Evolutionary conservation across 2,888 invertebrate genomes (phyloP).

Genomic region (Tenthredo livida): DNA sequence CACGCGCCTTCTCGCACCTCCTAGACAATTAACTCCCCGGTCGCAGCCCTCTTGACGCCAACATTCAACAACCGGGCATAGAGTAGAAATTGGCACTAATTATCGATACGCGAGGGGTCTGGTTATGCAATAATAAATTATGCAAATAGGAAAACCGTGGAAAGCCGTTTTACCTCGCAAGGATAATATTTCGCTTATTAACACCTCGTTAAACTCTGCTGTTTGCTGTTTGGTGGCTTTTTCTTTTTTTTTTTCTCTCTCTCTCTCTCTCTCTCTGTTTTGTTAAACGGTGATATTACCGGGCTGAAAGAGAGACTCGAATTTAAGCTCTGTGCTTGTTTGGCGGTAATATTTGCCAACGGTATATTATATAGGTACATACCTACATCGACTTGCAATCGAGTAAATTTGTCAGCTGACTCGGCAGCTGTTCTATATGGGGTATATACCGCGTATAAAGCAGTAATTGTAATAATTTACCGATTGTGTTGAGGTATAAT

Average conservation of each 20-base stretch:
- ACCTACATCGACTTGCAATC: conserved; percentile 47
- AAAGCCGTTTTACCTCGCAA: background rate
- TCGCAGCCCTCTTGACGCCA: background rate
- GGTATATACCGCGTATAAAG: conserved; percentile 44
- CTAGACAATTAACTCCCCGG: conserved; percentile 32
- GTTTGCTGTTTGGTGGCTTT: background rate
- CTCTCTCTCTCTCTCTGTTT: too few relatives aligned
- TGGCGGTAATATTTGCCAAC: background rate
- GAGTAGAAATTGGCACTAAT: conserved; percentile 20
- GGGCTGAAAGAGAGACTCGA: too few relatives aligned
- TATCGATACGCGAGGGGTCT: background rate
- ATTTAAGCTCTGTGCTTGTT: background rate
- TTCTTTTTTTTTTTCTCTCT: background rate
- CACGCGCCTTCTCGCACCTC: background rate
- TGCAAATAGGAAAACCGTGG: background rate
- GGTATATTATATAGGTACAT: background rate
- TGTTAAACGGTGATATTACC: too few relatives aligned
- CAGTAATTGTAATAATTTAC: conserved; percentile 71
- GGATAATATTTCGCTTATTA: conserved; percentile 3
- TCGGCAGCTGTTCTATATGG: conserved; percentile 46
- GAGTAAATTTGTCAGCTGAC: conserved; percentile 67
- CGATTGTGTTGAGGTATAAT: conserved; percentile 59
- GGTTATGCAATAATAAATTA: conserved; percentile 28
- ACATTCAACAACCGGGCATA: background rate
- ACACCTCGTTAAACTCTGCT: background rate